Evolutionary conservation across 1,140 invertebrate genomes (phyloP).

Genomic region (Drosophila micromelanica): DNA sequence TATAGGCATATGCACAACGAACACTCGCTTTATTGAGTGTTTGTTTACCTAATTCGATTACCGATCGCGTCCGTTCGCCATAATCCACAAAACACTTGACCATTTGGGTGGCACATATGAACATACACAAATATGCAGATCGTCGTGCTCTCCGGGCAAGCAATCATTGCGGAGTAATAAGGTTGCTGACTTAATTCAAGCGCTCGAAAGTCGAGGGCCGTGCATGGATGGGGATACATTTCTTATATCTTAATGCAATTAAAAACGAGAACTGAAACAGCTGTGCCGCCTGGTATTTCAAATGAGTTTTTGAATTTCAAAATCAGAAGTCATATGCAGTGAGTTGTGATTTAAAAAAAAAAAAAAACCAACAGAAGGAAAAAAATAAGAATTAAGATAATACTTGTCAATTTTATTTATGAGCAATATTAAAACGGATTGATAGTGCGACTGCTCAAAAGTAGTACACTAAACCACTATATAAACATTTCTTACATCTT

Average conservation of each 20-base stretch:
- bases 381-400: not conserved
- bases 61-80: constrained; percentile 80
- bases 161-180: constrained; percentile 50
- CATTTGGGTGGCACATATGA: constrained; percentile 72
- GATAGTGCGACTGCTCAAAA: too few relatives aligned
- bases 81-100: constrained; percentile 78
- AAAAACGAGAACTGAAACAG: constrained; percentile 25
- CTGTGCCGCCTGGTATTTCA: constrained; percentile 8
- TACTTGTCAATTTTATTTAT: not conserved
- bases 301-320: not conserved
- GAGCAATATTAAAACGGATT: too few relatives aligned
- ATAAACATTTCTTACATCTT: too few relatives aligned
- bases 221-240: constrained; percentile 22
- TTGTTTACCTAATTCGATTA: constrained; percentile 83
- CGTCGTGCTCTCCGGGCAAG: constrained; percentile 22
- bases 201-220: constrained; percentile 32
- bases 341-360: not conserved
- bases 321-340: constrained; percentile 1
- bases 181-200: constrained; percentile 55
- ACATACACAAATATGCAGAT: constrained; percentile 34
- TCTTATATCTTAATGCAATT: constrained; percentile 26
- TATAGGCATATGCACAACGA: constrained; percentile 68
- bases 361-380: too few relatives aligned
- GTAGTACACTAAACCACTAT: too few relatives aligned
- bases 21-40: constrained; percentile 78